Evolutionary conservation across 2,113 vertebrate genomes (phyloP), one percentile per base, ranked within the genome.

Genomic region (Pluvianellus socialis): DNA sequence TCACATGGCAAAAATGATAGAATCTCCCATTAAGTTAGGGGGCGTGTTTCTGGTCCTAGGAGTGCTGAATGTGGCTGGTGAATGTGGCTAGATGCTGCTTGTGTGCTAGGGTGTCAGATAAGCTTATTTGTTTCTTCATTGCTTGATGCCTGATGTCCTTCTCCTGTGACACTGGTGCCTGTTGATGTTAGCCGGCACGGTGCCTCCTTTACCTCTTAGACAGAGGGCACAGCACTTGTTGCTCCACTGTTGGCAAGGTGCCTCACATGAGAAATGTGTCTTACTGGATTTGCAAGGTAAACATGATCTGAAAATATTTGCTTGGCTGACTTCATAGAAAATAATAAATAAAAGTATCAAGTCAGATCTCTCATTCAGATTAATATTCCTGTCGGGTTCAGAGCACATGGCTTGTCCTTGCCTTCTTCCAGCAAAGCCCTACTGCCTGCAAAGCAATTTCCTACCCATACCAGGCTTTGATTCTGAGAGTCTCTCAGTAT

Each of bases 271-370:
- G 59, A 62, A 72, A 84, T 22, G 10, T 33, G 12, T 52, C 35
- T 72, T 75, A n/a, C 30, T 3, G 8, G 44, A 68, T 94, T 79
- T 73, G 53, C 50, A 77, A 70, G 42, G 30, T 76, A 77, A 62
- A 84, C 40, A 68, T 71, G 70, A 86, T 56, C 90, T 4, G 38
- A 86, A 93, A 93, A 70, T 42, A 7, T 79, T 81, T 72, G n/a
- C 56, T 84, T 82, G 52, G 32, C 26, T 80, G 26, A 76, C 47
- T 74, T 74, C 30, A 84, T 15, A 66, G n/a, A 93, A 79, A 93
- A 80, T 16, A 79, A 77, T 55, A 94, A 89, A 80, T 53, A 40
- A 30, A 92, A 84, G 28, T 44, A 77, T 83, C 74, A 86, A 66
- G 33, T 47, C 23, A 63, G 14, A 44, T 47, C 38, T 74, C 63